Conservation (phyloP, 2,888 invertebrate genomes). For the Iselma pallidipennis region DNA sequence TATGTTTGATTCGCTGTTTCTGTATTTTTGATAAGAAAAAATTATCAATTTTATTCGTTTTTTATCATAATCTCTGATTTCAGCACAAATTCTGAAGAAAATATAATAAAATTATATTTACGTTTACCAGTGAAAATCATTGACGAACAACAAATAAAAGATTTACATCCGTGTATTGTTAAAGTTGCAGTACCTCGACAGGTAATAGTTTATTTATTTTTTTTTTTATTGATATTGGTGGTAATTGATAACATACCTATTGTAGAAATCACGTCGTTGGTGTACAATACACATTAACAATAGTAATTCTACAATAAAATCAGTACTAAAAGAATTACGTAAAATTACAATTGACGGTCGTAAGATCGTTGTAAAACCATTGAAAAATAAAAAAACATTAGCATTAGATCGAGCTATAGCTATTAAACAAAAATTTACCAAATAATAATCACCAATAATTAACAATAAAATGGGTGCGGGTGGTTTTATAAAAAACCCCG, state of each 20-base stretch:
- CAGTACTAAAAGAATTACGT: conserved; percentile 32
- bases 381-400: conserved; percentile 13
- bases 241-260: background rate
- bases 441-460: background rate
- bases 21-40: background rate
- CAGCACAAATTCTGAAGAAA: conserved; percentile 1
- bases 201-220: conserved; percentile 31
- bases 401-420: too few relatives aligned
- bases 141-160: conserved; percentile 43
- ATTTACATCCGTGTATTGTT: conserved; percentile 47
- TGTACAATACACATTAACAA: conserved; percentile 41
- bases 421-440: background rate
- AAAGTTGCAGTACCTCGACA: conserved; percentile 44
- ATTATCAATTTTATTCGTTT: background rate
- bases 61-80: background rate
- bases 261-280: conserved; percentile 44
- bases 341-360: conserved; percentile 39
- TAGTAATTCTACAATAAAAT: conserved; percentile 28
- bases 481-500: conserved; percentile 17
- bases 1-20: background rate
- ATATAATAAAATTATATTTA: conserved; percentile 40
- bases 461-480: conserved; percentile 14
- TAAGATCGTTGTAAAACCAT: conserved; percentile 29
- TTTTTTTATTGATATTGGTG: background rate
- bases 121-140: conserved; percentile 45